phyloP scores from a whole-genome alignment of 30 jellyfish, hydroid and myxozoan genomes.

The Morbakka virulenta region DNA sequence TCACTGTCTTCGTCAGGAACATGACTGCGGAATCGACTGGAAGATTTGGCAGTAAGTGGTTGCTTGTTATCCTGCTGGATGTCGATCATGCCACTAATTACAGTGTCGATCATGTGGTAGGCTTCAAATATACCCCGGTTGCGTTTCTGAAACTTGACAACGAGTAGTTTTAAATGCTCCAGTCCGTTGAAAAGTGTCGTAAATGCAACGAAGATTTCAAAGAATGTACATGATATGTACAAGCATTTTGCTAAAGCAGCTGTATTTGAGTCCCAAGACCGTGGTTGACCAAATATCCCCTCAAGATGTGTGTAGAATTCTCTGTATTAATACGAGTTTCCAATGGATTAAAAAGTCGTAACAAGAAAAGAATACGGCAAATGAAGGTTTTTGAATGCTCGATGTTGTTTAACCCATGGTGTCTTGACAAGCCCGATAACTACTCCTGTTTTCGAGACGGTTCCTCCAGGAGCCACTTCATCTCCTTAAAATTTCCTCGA shows the following conservation, averaged over 20 bases:
- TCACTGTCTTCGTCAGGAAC: too few relatives aligned
- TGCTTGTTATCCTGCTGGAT: slow-evolving; percentile 12
- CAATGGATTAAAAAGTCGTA: slow-evolving; percentile 32
- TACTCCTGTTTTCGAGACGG: slow-evolving; percentile 2
- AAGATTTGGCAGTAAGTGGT: too few relatives aligned
- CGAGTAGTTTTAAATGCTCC: slow-evolving; percentile 38
- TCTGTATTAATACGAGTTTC: slow-evolving; percentile 16
- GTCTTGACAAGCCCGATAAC: slow-evolving; percentile 29
- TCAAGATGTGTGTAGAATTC: slow-evolving; percentile 21
- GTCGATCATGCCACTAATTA: slow-evolving; percentile 12
- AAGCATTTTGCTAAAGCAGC: slow-evolving; percentile 29
- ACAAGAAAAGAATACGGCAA: slow-evolving; percentile 20
- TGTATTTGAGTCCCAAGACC: slow-evolving; percentile 52
- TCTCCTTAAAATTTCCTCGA: slow-evolving; percentile 38
- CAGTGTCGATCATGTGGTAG: slow-evolving; percentile 34
- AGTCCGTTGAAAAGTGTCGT: slow-evolving; percentile 32
- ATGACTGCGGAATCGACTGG: too few relatives aligned
- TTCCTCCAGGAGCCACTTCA: slow-evolving; percentile 29
- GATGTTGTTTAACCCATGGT: slow-evolving; percentile 43
- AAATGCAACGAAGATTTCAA: slow-evolving; percentile 38
- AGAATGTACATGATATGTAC: slow-evolving; percentile 35
- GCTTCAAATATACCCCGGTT: too few relatives aligned
- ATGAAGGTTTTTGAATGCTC: slow-evolving; percentile 23
- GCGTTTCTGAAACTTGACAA: too few relatives aligned
- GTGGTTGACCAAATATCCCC: slow-evolving; percentile 1